Percentiles rank a stretch among this genome's conserved stretches.
phyloP scores from a whole-genome alignment of 1,140 invertebrate species.

The Charaxes varanes region DNA sequence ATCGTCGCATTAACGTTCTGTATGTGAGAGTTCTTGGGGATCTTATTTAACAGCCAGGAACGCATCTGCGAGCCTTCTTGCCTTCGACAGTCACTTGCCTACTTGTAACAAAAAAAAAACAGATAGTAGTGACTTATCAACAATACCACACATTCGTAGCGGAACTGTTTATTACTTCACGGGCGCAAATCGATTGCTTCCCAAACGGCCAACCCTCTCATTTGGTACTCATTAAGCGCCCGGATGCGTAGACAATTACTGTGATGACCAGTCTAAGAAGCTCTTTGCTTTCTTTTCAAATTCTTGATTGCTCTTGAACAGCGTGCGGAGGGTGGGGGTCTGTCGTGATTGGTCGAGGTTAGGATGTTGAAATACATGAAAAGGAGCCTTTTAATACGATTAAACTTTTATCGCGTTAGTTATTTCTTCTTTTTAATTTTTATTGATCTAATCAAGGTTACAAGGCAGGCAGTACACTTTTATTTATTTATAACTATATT shows the following conservation, averaged over 20 bases:
- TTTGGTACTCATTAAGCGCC: slow-evolving; percentile 55
- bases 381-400: too few relatives aligned
- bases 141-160: slow-evolving; percentile 18
- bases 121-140: neutral
- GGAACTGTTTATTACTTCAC: slow-evolving; percentile 52
- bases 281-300: slow-evolving; percentile 26
- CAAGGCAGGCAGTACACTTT: too few relatives aligned
- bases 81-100: too few relatives aligned
- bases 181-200: slow-evolving; percentile 50
- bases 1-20: too few relatives aligned
- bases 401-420: too few relatives aligned
- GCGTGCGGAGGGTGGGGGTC: slow-evolving; percentile 15
- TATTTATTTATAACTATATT: too few relatives aligned
- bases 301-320: slow-evolving; percentile 5
- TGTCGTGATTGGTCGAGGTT: slow-evolving; percentile 21
- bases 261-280: slow-evolving; percentile 33
- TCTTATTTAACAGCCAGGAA: too few relatives aligned
- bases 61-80: too few relatives aligned
- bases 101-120: neutral
- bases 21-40: too few relatives aligned
- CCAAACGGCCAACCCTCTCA: slow-evolving; percentile 38
- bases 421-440: too few relatives aligned
- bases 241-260: slow-evolving; percentile 52
- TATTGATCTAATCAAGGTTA: too few relatives aligned
- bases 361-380: too few relatives aligned